Evolutionary conservation across 1,140 invertebrate genomes (phyloP).

Genomic region (Saccostrea cuccullata): DNA sequence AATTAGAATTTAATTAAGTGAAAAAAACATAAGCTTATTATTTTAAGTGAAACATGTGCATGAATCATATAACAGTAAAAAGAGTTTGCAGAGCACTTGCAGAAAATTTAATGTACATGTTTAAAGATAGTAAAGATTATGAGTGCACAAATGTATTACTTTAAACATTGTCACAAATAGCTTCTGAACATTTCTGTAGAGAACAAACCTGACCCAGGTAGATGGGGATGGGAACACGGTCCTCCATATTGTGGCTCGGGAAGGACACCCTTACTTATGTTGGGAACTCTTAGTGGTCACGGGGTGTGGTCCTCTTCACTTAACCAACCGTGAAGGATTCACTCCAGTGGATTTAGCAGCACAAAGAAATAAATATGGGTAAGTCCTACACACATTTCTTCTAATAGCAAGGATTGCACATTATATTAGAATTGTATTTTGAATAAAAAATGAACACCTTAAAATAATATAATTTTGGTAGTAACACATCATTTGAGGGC

Average conservation of each 20-base stretch:
- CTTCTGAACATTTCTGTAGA: conserved; percentile 52
- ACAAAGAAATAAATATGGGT: conserved; percentile 65
- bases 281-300: conserved; percentile 67
- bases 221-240: conserved; percentile 71
- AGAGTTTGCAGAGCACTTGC: too few relatives aligned
- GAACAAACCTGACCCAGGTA: conserved; percentile 62
- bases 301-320: conserved; percentile 61
- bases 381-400: conserved; percentile 37
- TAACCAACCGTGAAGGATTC: conserved; percentile 66
- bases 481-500: too few relatives aligned
- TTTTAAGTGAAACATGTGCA: too few relatives aligned
- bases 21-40: too few relatives aligned
- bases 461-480: too few relatives aligned
- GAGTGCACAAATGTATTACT: too few relatives aligned
- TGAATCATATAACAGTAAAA: too few relatives aligned
- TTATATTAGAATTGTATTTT: too few relatives aligned
- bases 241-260: conserved; percentile 68
- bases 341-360: conserved; percentile 67
- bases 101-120: too few relatives aligned
- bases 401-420: neutral
- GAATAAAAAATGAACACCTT: neutral
- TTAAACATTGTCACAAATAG: neutral
- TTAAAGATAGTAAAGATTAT: too few relatives aligned
- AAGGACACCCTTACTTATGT: conserved; percentile 67
- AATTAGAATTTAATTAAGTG: too few relatives aligned